phyloP scores from a whole-genome alignment of 2,113 vertebrate genomes.

The Loxodonta africana region DNA sequence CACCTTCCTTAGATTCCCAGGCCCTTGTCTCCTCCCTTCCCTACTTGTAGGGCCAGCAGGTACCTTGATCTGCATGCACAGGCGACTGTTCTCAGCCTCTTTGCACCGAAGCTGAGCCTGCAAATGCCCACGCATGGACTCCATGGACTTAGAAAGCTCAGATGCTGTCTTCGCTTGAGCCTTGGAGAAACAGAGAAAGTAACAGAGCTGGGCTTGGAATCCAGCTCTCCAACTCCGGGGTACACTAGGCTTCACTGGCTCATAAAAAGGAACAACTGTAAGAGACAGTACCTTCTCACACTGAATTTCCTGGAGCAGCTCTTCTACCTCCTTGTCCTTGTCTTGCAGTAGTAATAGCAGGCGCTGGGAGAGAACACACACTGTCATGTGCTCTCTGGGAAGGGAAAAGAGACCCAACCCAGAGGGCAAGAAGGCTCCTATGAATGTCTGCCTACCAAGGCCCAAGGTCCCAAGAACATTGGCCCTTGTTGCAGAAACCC shows the following conservation, averaged over 20 bases:
- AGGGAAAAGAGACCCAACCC: not conserved
- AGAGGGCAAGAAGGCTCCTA: not conserved
- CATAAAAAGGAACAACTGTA: fast-evolving
- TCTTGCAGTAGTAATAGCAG: constrained; percentile 92
- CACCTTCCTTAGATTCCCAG: no score
- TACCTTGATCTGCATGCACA: constrained; percentile 93
- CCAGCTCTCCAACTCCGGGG: not conserved
- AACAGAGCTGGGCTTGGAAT: not conserved
- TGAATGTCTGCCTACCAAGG: not conserved
- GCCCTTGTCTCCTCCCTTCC: not conserved
- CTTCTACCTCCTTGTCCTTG: constrained; percentile 91
- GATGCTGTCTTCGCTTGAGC: constrained; percentile 90
- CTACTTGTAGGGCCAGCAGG: fast-evolving
- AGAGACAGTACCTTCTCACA: constrained; percentile 91
- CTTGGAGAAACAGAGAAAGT: constrained; percentile 83
- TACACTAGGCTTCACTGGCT: fast-evolving
- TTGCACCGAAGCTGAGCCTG: constrained; percentile 93
- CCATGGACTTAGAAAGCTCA: constrained; percentile 92
- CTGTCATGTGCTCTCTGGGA: not conserved
- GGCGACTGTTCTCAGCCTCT: constrained; percentile 94
- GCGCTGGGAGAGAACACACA: constrained; percentile 86
- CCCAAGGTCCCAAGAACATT: not conserved
- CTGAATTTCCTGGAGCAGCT: constrained; percentile 89
- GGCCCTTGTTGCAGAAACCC: not conserved
- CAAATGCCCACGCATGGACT: constrained; percentile 91